A percentile compares a stretch with the other conserved stretches of the same genome.
phyloP scores from a whole-genome alignment of 2,888 invertebrate genomes.

The Nemotelus nigrinus region DNA sequence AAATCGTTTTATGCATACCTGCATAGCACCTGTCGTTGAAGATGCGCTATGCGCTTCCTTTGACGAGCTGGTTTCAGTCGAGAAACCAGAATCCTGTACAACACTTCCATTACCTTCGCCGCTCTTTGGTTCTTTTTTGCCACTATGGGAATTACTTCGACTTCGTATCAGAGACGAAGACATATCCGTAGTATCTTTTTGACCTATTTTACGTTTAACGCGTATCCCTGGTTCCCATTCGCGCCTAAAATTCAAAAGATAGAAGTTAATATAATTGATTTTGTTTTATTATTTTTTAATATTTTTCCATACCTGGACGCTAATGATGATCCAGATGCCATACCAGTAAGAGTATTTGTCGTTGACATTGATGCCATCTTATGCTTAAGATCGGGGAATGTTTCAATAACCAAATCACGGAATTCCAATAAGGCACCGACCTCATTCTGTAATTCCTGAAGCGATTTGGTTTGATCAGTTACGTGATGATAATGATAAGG shows the following conservation, averaged over 20 bases:
- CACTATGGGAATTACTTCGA: slow-evolving; percentile 73
- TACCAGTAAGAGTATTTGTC: slow-evolving; percentile 62
- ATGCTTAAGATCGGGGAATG: slow-evolving; percentile 88
- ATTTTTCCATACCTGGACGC: slow-evolving; percentile 57
- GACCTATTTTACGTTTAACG: slow-evolving; percentile 72
- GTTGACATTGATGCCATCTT: slow-evolving; percentile 80
- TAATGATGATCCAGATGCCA: slow-evolving; percentile 63
- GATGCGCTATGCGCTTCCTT: slow-evolving; percentile 81
- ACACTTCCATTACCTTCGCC: slow-evolving; percentile 70
- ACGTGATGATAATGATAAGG: slow-evolving; percentile 84
- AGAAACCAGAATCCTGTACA: slow-evolving; percentile 87
- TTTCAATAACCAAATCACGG: slow-evolving; percentile 93
- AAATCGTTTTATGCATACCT: slow-evolving; percentile 57
- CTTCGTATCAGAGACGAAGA: slow-evolving; percentile 68
- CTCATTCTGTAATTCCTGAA: slow-evolving; percentile 94
- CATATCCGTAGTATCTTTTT: slow-evolving; percentile 57
- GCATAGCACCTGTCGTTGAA: slow-evolving; percentile 69
- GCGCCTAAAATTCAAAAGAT: slow-evolving; percentile 60
- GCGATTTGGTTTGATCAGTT: slow-evolving; percentile 89
- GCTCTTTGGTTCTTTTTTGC: slow-evolving; percentile 72
- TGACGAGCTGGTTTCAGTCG: slow-evolving; percentile 86
- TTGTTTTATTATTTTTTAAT: neutral
- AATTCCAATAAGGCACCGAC: slow-evolving; percentile 91
- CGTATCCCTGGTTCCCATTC: slow-evolving; percentile 87
- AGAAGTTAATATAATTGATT: slow-evolving; percentile 29